Base-by-base conservation (phyloP, 2,888 invertebrate genomes). In the Cephus spinipes region DNA sequence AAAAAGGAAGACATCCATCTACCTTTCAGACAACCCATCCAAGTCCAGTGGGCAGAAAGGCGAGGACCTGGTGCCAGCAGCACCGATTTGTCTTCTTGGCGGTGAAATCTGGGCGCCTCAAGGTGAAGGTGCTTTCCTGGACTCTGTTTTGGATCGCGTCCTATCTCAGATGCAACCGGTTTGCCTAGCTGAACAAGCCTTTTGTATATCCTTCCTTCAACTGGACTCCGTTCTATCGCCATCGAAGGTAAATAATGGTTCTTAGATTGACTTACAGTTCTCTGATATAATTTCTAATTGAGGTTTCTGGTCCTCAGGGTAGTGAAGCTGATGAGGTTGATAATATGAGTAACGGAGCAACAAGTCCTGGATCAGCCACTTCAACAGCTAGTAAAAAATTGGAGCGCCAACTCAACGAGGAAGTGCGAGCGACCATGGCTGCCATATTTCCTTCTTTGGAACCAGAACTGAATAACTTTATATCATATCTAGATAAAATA, bases 161-260 rank as follows among this genome's bases (percentile, higher is more conserved):
- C 93, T 99, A 79, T 96, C 96, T 30, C 96, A 98, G 89, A 93
- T 99, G 82, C 98, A 98, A 90, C 96, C 97, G 4, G 95, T 98
- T 77, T 98, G 98, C 89, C 93, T 98, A 83, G 96, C 97, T 34
- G 99, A 99, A 91, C 98, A 99, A 92, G 96, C 97, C 84, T 99
- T 99, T 92, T 98, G 98, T 90, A 95, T 97, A 31, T 94, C 95
- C 81, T 99, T 99, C 93, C 98, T 99, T 91, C 96, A 97, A 91
- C 93, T 98, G 85, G 96, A 96, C 87, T 93, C 90, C 4, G 89
- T 90, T 73, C 84, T 89, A 23, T 85, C 89, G 4, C 89, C 90
- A 11, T 84, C 87, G 33, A 89, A 89, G 83, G 89, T 89, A 83
- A 15, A 55, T 32, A 75, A 68, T 15, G 12, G 15, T 68, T 31